These are phyloP conservation scores for Telmatherina bonti DNA, from an alignment of 2,797 vertebrate species.

Conservation along the genomic window DNA sequence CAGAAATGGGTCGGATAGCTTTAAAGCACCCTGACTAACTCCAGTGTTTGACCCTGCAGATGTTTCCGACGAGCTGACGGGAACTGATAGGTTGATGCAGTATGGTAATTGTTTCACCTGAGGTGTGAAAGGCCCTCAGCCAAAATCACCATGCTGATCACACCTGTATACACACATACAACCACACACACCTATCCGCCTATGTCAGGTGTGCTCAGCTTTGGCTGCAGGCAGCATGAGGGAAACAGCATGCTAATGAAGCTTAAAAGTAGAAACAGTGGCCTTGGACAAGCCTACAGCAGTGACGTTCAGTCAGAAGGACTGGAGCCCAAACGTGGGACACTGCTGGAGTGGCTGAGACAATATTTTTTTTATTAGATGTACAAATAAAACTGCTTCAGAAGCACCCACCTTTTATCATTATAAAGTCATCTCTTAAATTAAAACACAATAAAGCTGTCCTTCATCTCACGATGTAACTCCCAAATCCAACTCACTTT, in stretches of 20 bases:
- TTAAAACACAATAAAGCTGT: too few species aligned
- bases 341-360: not conserved
- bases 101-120: slow-evolving; percentile 68
- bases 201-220: slow-evolving; percentile 47
- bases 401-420: too few species aligned
- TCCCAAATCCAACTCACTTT: too few species aligned
- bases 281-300: slow-evolving; percentile 15
- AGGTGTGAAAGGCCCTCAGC: slow-evolving; percentile 57
- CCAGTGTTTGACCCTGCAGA: slow-evolving; percentile 40
- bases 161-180: slow-evolving; percentile 30
- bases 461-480: too few species aligned
- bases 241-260: slow-evolving; percentile 37
- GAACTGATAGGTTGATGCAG: slow-evolving; percentile 55
- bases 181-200: slow-evolving; percentile 5
- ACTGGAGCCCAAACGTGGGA: not conserved
- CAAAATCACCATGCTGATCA: slow-evolving; percentile 31
- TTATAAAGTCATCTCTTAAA: too few species aligned
- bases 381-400: too few species aligned
- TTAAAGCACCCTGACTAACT: slow-evolving; percentile 32
- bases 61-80: slow-evolving; percentile 40
- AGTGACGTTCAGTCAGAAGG: slow-evolving; percentile 3
- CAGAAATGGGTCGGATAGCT: slow-evolving; percentile 53
- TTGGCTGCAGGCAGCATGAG: slow-evolving; percentile 31
- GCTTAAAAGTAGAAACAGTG: slow-evolving; percentile 43
- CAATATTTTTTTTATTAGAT: too few species aligned